Evolutionary conservation across 2,113 vertebrate genomes (phyloP), one percentile per base, ranked within the genome.

Genomic region (Clarias batrachus): DNA sequence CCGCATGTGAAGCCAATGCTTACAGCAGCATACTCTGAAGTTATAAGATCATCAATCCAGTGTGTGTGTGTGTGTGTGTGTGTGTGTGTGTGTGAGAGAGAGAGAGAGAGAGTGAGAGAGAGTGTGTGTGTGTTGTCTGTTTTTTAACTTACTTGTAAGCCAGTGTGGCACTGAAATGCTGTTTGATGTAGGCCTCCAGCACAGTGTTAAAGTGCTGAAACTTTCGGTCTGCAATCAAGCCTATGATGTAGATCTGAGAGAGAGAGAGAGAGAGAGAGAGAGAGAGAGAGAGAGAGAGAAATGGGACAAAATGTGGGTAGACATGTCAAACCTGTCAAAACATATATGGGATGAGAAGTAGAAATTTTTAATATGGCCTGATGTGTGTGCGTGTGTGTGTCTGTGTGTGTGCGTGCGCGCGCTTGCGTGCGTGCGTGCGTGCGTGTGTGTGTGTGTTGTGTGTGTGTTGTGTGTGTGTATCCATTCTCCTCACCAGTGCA

Each of bases 191-290:
- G 1, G 98, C 98, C 93, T 99, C 98, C 92, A 99, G 88, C 86
- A 99, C 98, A 0, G 98, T 95, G 91, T 99, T 99, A 91, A 99
- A 99, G 91, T 99, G 98, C 90, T 99, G 98, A 90, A 99, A 99
- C 90, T 99, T 99, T 62, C 97, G 95, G 92, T 99, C 98, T 84
- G 98, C 98, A 33, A 99, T 99, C 83, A 99, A 95, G 82, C 97
- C 97, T 86, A 98, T 98, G 89, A 99, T 99, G 85, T 99, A 96
- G 89, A 99, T 99, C 98, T 99, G 91, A 87, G 16, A 57, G 37
- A 86, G 48, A 60, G n/a, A 62, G 78, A 63, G 59, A 37, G 19
- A 48, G 59, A 56, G 33, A 9, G 30, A 65, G 37, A 23, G 10
- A 27, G n/a, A 59, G 14, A 81, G 59, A 33, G 17, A 33, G 30